Conservation (phyloP, 1,140 invertebrate species). For the Antheraea mylitta region DNA sequence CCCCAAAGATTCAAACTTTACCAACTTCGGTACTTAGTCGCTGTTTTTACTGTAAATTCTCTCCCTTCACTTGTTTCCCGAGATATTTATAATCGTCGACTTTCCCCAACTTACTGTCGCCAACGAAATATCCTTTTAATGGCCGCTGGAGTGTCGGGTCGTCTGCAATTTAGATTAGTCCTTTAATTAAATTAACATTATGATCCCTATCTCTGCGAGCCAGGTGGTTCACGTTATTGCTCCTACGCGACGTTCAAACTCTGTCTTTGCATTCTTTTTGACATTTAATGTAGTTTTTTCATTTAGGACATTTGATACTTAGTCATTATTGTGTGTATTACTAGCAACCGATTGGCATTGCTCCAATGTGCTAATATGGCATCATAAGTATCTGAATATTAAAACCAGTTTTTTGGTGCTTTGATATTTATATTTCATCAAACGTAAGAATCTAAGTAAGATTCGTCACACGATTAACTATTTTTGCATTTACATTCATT, state of each 20-base stretch:
- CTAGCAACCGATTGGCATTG: too few relatives aligned
- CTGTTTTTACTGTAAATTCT: constrained; percentile 41
- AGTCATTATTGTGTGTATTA: too few relatives aligned
- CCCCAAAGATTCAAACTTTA: constrained; percentile 26
- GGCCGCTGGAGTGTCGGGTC: constrained; percentile 66
- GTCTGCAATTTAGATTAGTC: constrained; percentile 78
- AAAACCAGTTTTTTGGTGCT: too few relatives aligned
- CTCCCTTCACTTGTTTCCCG: constrained; percentile 47
- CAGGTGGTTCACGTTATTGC: constrained; percentile 71
- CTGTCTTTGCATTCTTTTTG: constrained; percentile 45
- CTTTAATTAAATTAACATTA: constrained; percentile 79
- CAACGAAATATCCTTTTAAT: constrained; percentile 75
- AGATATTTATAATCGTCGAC: constrained; percentile 68
- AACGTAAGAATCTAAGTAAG: too few relatives aligned
- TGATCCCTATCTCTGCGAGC: constrained; percentile 70
- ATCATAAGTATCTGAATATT: too few relatives aligned
- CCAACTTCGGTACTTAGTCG: constrained; percentile 45
- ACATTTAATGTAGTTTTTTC: constrained; percentile 21
- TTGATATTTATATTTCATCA: too few relatives aligned
- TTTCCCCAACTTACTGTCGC: constrained; percentile 58
- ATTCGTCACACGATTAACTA: too few relatives aligned
- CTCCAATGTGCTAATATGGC: too few relatives aligned
- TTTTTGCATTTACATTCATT: too few relatives aligned
- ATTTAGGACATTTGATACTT: not conserved
- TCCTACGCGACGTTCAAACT: constrained; percentile 38